Base-by-base conservation (phyloP, 2,888 invertebrate species). In the Tipula lateralis region DNA sequence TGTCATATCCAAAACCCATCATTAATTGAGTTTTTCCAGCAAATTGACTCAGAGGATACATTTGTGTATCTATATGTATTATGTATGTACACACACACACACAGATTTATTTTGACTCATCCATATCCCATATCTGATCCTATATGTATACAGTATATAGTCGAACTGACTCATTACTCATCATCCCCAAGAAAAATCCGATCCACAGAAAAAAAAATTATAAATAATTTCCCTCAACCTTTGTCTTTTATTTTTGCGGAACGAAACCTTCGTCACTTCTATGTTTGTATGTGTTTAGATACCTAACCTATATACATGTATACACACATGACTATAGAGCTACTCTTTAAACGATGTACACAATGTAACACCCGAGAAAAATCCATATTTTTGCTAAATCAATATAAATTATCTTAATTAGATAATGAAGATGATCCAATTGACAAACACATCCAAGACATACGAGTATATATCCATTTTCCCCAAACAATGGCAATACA, bases 381-480 rank as follows among this genome's bases (percentile, higher is more conserved):
- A 44, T 16, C 9, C 66, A 66, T 24, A 66, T 66, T 66, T 66
- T 66, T 66, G 44, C 24, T 9, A 66, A 66, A 24, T 24, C 24
- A 24, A 66, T 66, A 66, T 66, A 24, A 66, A 66, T 66, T 66
- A 66, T 66, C 24, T 66, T 66, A 66, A 66, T 66, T 66, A 66
- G 9, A 19, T 24, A 66, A 66, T 66, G 66, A 66, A 66, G 66
- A 66, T 66, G 66, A 66, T 66, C 66, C 24, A 19, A 24, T 66
- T 66, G 66, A 66, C 66, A 66, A 66, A 24, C n/a, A n/a, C n/a
- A n/a, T n/a, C n/a, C n/a, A 66, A 24, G 66, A 4, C 5, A 19
- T 4, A 66, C 0, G 24, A 66, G 24, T 24, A 66, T 24, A 66
- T 19, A 0, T 24, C 66, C 24, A 24, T 66, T 19, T 24, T 9